phyloP scores from a whole-genome alignment of 2,113 vertebrate species.

The Syrrhaptes paradoxus region DNA sequence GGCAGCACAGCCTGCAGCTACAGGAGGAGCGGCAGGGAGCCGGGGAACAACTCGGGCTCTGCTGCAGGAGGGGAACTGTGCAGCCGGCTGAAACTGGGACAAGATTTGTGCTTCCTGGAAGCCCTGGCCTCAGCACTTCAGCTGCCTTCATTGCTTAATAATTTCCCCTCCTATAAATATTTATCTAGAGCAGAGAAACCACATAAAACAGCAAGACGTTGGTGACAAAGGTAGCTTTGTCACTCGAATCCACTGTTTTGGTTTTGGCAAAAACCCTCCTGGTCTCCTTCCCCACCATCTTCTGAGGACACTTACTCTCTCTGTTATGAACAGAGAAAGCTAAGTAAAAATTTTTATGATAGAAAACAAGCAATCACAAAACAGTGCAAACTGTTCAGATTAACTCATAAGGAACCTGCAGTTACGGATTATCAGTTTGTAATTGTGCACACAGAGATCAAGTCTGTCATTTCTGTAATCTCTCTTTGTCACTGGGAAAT shows the following conservation, averaged over 20 bases:
- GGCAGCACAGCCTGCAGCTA: not conserved
- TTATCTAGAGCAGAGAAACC: constrained; percentile 1
- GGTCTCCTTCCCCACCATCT: not conserved
- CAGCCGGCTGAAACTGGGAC: not conserved
- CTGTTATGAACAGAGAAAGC: not conserved
- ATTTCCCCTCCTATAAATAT: constrained; percentile 57
- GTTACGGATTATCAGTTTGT: constrained; percentile 1
- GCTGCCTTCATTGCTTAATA: not conserved
- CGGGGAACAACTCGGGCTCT: not conserved
- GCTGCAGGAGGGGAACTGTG: not conserved
- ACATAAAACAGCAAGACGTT: not conserved
- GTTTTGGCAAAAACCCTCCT: not conserved
- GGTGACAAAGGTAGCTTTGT: constrained; percentile 6
- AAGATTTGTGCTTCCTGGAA: constrained; percentile 56
- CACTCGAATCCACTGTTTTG: not conserved
- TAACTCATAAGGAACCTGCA: not conserved
- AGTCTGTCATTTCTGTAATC: not conserved
- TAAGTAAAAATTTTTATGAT: not conserved
- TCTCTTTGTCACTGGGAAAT: not conserved
- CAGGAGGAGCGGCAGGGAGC: not conserved
- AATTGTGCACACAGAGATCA: not conserved
- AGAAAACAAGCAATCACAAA: not conserved
- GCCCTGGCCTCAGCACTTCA: constrained; percentile 25
- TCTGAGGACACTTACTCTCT: not conserved
- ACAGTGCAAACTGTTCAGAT: not conserved